Percentiles rank a stretch among this genome's conserved stretches.
Evolutionary conservation across 1,140 invertebrate species (phyloP).

Genomic region (Megalopta genalis): DNA sequence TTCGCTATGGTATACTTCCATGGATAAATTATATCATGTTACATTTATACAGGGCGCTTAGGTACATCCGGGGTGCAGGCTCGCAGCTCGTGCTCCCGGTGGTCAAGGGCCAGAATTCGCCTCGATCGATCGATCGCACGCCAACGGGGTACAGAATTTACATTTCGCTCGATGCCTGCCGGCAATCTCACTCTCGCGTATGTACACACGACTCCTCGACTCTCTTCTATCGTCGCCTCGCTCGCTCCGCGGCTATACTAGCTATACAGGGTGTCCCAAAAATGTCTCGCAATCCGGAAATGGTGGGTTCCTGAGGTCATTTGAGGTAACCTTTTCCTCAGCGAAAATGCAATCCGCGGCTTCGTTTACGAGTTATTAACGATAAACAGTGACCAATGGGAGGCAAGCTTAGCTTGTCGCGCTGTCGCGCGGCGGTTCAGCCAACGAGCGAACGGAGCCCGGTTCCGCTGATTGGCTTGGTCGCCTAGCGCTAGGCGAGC

Average conservation of each 20-base stretch:
- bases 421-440: too few species aligned
- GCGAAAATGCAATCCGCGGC: too few species aligned
- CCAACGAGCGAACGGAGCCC: too few species aligned
- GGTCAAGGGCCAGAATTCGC: background rate
- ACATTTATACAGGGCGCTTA: constrained; percentile 78
- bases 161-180: constrained; percentile 27
- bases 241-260: background rate
- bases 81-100: constrained; percentile 19
- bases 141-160: constrained; percentile 67
- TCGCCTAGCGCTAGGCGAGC: too few species aligned
- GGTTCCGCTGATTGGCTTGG: too few species aligned
- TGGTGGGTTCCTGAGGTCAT: too few species aligned
- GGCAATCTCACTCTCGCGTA: background rate
- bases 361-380: too few species aligned
- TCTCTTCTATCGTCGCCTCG: background rate
- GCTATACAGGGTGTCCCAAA: too few species aligned
- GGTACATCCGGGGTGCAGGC: constrained; percentile 67
- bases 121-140: constrained; percentile 40
- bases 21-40: constrained; percentile 79
- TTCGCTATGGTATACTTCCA: constrained; percentile 76
- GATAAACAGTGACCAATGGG: too few species aligned
- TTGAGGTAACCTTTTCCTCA: too few species aligned
- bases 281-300: too few species aligned
- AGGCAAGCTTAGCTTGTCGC: too few species aligned
- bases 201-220: constrained; percentile 11